Evolutionary conservation across 1,140 invertebrate genomes (phyloP).

Genomic region (Muscidifurax raptorellus): DNA sequence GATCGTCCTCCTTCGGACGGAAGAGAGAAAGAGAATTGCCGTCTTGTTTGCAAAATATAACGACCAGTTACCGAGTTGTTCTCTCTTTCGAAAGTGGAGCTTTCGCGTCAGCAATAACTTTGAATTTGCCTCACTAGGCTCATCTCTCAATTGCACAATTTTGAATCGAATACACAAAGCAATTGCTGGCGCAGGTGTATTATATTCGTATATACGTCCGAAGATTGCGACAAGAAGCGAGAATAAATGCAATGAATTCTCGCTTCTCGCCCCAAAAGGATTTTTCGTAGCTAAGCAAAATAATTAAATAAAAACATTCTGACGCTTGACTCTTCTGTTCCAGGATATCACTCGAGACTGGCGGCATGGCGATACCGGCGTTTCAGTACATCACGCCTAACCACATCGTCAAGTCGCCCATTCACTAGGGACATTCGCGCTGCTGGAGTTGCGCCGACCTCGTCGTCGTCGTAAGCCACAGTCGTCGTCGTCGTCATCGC

Average conservation of each 20-base stretch:
- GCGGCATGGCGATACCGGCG: slow-evolving; percentile 89
- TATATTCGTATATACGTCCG: not conserved
- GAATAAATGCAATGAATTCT: not conserved
- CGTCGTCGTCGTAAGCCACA: slow-evolving; percentile 24
- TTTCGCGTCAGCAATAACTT: slow-evolving; percentile 19
- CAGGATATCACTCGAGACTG: slow-evolving; percentile 96
- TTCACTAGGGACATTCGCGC: slow-evolving; percentile 81
- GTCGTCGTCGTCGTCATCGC: slow-evolving; percentile 63
- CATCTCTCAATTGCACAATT: not conserved
- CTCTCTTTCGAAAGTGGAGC: slow-evolving; percentile 33
- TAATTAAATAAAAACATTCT: not conserved
- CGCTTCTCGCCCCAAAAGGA: not conserved
- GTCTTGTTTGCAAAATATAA: not conserved
- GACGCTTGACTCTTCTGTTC: slow-evolving; percentile 66
- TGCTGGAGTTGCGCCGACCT: not conserved
- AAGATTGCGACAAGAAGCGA: not conserved
- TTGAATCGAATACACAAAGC: not conserved
- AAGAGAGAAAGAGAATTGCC: not conserved
- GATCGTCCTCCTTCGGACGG: not conserved
- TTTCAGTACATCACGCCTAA: slow-evolving; percentile 94
- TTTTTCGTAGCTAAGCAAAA: not conserved
- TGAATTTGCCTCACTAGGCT: not conserved
- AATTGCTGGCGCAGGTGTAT: slow-evolving; percentile 20
- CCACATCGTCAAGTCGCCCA: slow-evolving; percentile 93
- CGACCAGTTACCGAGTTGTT: not conserved